Conservation (phyloP, 2,888 invertebrate genomes). For the Drosophila helvetica region DNA sequence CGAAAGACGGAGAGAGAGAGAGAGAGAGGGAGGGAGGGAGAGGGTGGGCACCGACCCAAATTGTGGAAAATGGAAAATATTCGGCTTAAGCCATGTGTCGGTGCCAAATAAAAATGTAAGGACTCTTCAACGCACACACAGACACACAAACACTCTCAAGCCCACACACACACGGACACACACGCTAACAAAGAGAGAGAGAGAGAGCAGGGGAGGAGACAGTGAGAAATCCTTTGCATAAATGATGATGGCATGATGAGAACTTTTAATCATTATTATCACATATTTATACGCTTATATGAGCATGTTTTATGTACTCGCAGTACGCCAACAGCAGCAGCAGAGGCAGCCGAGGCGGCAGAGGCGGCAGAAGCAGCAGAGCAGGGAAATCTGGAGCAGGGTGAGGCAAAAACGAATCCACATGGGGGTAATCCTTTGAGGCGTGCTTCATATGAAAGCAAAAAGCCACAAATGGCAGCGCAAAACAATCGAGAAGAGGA, state of each 20-base stretch:
- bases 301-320: slow-evolving; percentile 82
- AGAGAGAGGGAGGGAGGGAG: slow-evolving; percentile 14
- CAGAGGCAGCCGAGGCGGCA: background rate
- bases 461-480: slow-evolving; percentile 82
- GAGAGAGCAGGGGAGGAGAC: slow-evolving; percentile 29
- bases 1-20: slow-evolving; percentile 28
- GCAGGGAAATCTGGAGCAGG: background rate
- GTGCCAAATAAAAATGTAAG: slow-evolving; percentile 79
- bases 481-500: slow-evolving; percentile 54
- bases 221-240: slow-evolving; percentile 75
- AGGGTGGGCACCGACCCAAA: slow-evolving; percentile 17
- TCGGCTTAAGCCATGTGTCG: slow-evolving; percentile 56
- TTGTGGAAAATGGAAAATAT: slow-evolving; percentile 70
- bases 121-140: slow-evolving; percentile 42
- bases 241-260: slow-evolving; percentile 80
- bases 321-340: slow-evolving; percentile 38
- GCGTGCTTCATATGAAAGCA: slow-evolving; percentile 59
- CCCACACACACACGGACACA: slow-evolving; percentile 12
- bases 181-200: slow-evolving; percentile 7
- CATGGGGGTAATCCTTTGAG: slow-evolving; percentile 76
- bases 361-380: background rate
- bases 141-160: slow-evolving; percentile 3
- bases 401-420: background rate
- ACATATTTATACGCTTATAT: slow-evolving; percentile 82
- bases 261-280: slow-evolving; percentile 82